Percentiles rank a stretch among this genome's conserved stretches.
These are phyloP conservation scores for Platycheirus albimanus DNA, from an alignment of 2,888 invertebrate species.

Conservation along the genomic window DNA sequence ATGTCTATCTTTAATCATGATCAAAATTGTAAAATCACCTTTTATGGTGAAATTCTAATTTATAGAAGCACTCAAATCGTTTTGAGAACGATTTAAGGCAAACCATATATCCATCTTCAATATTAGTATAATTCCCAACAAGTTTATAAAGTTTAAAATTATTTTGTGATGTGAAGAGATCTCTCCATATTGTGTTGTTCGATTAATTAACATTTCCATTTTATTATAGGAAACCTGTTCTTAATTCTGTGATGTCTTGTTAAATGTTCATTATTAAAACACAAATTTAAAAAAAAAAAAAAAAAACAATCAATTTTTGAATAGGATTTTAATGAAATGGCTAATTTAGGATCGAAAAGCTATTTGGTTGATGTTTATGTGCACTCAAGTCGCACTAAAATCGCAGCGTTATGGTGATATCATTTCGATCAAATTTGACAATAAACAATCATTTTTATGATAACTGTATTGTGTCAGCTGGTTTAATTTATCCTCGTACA, in stretches of 20 bases:
- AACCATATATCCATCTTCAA: background rate
- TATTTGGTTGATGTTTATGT: conserved; percentile 21
- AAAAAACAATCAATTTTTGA: conserved; percentile 6
- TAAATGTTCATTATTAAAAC: conserved; percentile 51
- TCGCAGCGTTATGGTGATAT: conserved; percentile 14
- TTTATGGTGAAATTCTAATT: conserved; percentile 17
- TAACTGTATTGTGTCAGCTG: conserved; percentile 29
- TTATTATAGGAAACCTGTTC: conserved; percentile 27
- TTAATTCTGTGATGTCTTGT: background rate
- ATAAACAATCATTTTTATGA: conserved; percentile 56
- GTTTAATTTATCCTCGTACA: conserved; percentile 9
- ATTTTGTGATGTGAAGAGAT: background rate
- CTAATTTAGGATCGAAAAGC: conserved; percentile 13
- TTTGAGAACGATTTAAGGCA: conserved; percentile 7
- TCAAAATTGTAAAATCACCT: background rate
- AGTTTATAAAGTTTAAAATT: conserved; percentile 10
- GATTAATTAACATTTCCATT: conserved; percentile 1
- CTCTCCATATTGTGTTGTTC: background rate
- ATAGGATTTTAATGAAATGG: conserved; percentile 28
- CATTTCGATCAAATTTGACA: conserved; percentile 34
- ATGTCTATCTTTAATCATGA: no score
- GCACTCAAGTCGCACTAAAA: conserved; percentile 35
- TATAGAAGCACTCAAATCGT: conserved; percentile 19
- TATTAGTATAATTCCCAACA: background rate
- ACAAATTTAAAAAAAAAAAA: background rate